Percentiles rank a stretch among this genome's conserved stretches.
These are phyloP conservation scores for Mus spretus DNA, from an alignment of 2,797 vertebrate species.

Conservation along the genomic window DNA sequence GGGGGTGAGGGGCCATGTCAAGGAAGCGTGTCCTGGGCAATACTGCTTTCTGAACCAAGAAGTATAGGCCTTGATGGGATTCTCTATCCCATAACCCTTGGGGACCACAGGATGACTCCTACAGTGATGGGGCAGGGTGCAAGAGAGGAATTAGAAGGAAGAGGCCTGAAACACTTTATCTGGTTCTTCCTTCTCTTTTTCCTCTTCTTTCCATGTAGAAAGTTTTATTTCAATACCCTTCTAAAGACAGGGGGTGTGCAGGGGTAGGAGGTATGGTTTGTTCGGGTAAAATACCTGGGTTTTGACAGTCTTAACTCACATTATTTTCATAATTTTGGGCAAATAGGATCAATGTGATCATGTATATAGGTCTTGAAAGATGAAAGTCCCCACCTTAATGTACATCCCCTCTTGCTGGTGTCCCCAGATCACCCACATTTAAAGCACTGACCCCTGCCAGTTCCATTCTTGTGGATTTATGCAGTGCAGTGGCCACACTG, in stretches of 20 bases:
- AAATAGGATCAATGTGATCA: neutral
- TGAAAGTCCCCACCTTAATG: neutral
- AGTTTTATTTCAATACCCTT: constrained; percentile 33
- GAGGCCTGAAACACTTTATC: neutral
- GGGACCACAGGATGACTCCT: neutral
- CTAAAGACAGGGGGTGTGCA: neutral
- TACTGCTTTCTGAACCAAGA: neutral
- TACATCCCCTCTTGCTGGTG: neutral
- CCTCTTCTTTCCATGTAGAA: neutral
- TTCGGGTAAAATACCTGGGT: neutral
- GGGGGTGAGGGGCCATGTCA: too few species aligned
- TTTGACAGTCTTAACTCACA: neutral
- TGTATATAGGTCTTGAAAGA: constrained; percentile 28
- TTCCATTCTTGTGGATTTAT: neutral
- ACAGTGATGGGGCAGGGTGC: neutral
- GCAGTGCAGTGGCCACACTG: neutral
- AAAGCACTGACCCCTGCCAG: neutral
- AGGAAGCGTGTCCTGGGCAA: neutral
- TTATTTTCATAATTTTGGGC: constrained; percentile 17
- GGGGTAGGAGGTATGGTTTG: neutral
- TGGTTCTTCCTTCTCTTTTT: neutral
- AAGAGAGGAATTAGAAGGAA: neutral
- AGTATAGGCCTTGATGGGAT: neutral
- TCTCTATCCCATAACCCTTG: neutral
- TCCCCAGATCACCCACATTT: too few species aligned